phyloP scores from a whole-genome alignment of 1,140 invertebrate genomes.

The Drosophila sp. region DNA sequence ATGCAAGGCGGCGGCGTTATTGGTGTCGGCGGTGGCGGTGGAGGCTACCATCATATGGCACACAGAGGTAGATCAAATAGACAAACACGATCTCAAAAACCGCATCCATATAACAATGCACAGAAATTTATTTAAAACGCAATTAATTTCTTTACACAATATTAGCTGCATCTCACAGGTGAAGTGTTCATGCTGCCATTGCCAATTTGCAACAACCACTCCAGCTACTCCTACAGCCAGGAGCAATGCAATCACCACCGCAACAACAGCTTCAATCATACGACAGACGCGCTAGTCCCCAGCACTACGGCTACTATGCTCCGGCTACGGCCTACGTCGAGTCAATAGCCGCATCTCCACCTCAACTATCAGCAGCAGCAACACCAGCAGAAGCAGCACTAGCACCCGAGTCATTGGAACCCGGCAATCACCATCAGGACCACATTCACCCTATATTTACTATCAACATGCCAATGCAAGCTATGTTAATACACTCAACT shows the following conservation, averaged over 20 bases:
- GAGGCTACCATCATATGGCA: conserved; percentile 79
- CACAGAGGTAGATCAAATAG: conserved; percentile 83
- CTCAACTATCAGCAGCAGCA: background rate
- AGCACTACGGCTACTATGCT: conserved; percentile 5
- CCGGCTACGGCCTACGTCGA: conserved; percentile 8
- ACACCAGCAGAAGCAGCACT: conserved; percentile 11
- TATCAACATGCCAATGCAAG: conserved; percentile 38
- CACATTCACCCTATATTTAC: conserved; percentile 32
- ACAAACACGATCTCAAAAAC: conserved; percentile 82
- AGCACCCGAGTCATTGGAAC: conserved; percentile 7
- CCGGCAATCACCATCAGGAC: conserved; percentile 3
- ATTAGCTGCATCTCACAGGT: conserved; percentile 79
- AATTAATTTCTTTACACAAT: conserved; percentile 79
- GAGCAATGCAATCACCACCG: conserved; percentile 25
- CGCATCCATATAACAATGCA: conserved; percentile 82
- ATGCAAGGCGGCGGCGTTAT: conserved; percentile 49
- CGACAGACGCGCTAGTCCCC: conserved; percentile 12
- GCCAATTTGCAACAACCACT: conserved; percentile 68
- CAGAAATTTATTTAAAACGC: conserved; percentile 82
- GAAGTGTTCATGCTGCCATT: conserved; percentile 80
- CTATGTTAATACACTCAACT: conserved; percentile 35
- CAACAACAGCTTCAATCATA: conserved; percentile 10
- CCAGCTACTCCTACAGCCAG: conserved; percentile 33
- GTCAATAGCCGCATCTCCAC: conserved; percentile 11
- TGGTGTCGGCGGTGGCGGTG: conserved; percentile 38